These are phyloP conservation scores for Cotesia congregata DNA, from an alignment of 2,888 invertebrate genomes.

Conservation along the genomic window DNA sequence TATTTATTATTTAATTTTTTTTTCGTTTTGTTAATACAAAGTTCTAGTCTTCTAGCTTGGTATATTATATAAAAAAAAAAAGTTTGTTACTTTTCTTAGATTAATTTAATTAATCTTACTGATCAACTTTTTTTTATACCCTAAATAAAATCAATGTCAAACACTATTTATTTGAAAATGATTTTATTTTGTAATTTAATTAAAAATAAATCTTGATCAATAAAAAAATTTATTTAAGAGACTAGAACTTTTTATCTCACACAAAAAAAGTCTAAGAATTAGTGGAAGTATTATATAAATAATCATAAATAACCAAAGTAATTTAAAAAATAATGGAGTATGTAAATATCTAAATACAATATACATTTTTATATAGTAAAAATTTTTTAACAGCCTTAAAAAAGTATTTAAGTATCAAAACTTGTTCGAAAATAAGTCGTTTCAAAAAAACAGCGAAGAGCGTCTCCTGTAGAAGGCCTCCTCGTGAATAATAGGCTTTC, in stretches of 20 bases:
- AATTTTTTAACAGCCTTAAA: not conserved
- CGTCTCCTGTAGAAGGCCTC: conserved; percentile 64
- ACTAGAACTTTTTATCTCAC: not conserved
- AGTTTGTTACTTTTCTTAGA: too few species aligned
- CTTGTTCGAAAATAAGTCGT: not conserved
- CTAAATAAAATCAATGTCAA: not conserved
- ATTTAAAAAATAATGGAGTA: not conserved
- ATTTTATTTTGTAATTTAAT: not conserved
- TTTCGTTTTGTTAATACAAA: not conserved
- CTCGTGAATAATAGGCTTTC: conserved; percentile 64
- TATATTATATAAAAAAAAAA: too few species aligned
- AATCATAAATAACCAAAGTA: not conserved
- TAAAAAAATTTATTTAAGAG: too few species aligned
- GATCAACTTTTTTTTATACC: too few species aligned
- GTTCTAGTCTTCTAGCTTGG: not conserved
- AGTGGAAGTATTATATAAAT: not conserved
- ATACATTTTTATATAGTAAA: not conserved
- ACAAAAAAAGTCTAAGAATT: not conserved
- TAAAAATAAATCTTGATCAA: too few species aligned
- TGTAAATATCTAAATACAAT: not conserved
- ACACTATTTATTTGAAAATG: not conserved
- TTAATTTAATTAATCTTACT: too few species aligned
- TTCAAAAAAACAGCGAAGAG: conserved; percentile 33
- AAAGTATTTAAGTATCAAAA: not conserved
- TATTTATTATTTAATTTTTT: not conserved